Base-by-base conservation (phyloP, 64 coral and sea anemone species). In the Porites lutea region DNA sequence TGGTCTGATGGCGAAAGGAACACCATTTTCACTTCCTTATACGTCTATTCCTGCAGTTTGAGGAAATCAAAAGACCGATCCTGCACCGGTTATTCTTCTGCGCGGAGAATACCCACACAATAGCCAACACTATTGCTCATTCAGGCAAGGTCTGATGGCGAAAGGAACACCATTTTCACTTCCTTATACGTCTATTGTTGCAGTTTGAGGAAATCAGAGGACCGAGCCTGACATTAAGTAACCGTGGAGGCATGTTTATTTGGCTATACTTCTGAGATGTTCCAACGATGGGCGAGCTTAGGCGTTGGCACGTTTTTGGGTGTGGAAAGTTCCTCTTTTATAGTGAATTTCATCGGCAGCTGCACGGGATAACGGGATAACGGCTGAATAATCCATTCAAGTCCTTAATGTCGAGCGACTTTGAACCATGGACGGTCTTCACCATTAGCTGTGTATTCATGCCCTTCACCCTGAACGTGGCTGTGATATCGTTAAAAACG, bases 131-230 rank as follows among this genome's bases (percentile, higher is more conserved):
- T 21, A 90, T 79, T 21, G 59, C 78, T 74, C 88, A 82, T 46
- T 64, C 75, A 68, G 0, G 71, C 81, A 90, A 0, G 76, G 80
- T 3, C 27, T 13, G 11, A 90, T 52, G 8, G 65, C 88, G 22
- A 67, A 90, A 8, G 88, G 76, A 68, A 77, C 88, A 22, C 88
- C 63, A 27, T 90, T 10, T 50, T 67, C 65, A 52, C 88, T 90
- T 51, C 76, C 77, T 68, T 81, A 58, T 15, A 88, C 4, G 12
- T 74, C 86, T 59, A 52, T 23, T 74, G 86, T 69, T 60, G 57
- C 68, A 83, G 48, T 92, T 92, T 12, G 44, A 63, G 27, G 69
- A 79, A 46, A 93, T 87, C 74, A 93, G 54, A 14, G 87, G 72
- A 77, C 78, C 78, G 81, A 91, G 61, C 54, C 21, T 64, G 13